Conservation (phyloP, 1,140 invertebrate species). For the Agrypnia vestita region DNA sequence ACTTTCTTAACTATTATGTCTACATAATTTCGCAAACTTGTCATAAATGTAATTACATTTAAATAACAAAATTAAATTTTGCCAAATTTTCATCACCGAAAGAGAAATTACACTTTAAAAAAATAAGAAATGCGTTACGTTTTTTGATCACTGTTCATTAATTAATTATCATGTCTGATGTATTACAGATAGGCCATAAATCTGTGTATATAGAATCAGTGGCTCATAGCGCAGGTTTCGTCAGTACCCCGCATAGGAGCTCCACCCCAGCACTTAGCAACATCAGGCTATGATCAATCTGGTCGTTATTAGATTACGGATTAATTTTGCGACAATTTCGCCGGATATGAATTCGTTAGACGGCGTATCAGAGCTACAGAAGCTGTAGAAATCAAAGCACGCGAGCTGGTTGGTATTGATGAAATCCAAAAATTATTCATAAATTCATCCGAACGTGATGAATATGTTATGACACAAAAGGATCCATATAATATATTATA, state of each 20-base stretch:
- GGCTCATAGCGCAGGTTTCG: not conserved
- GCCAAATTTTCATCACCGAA: too few species aligned
- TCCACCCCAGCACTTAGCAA: not conserved
- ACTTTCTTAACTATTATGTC: too few species aligned
- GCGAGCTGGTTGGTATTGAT: not conserved
- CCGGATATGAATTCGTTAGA: constrained; percentile 9
- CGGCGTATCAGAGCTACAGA: not conserved
- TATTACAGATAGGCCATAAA: not conserved
- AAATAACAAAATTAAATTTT: too few species aligned
- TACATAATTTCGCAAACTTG: too few species aligned
- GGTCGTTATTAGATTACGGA: constrained; percentile 16
- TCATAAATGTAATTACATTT: too few species aligned
- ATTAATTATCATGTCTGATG: not conserved
- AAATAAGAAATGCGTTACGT: too few species aligned
- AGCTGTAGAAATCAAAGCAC: not conserved
- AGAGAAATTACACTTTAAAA: too few species aligned
- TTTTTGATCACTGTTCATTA: not conserved
- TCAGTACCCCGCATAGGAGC: not conserved
- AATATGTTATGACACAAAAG: too few species aligned
- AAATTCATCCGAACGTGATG: too few species aligned
- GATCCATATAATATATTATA: too few species aligned
- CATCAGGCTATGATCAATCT: constrained; percentile 26
- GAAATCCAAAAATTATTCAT: too few species aligned
- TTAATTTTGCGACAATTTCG: constrained; percentile 26
- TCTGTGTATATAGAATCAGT: not conserved